Percentiles rank a stretch among this genome's conserved stretches.
Conservation (phyloP, 2,888 invertebrate genomes). For the Schizaphis graminum region DNA sequence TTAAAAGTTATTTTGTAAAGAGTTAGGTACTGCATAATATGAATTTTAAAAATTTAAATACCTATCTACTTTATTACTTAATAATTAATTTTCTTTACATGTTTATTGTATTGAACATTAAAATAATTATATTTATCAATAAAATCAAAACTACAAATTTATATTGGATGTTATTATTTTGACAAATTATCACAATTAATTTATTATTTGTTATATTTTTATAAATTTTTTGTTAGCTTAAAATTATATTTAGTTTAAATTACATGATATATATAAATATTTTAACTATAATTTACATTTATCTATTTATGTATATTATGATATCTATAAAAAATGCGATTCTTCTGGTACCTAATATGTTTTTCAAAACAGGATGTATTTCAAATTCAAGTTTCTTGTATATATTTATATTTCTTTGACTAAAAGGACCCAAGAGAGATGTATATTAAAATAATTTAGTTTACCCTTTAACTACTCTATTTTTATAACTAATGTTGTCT, state of each 20-base stretch:
- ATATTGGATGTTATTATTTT: background rate
- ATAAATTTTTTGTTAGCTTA: background rate
- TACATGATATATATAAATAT: background rate
- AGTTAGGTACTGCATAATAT: background rate
- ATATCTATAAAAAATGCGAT: constrained; percentile 30
- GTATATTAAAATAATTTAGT: constrained; percentile 44
- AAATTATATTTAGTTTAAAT: background rate
- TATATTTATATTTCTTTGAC: constrained; percentile 17
- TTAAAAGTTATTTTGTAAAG: background rate
- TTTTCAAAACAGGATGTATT: background rate
- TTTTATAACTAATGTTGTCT: constrained; percentile 41
- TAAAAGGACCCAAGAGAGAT: constrained; percentile 18
- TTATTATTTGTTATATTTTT: background rate
- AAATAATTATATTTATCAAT: background rate
- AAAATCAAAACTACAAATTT: background rate
- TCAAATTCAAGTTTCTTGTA: constrained; percentile 2
- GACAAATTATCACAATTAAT: background rate
- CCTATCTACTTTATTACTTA: background rate
- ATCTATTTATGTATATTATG: background rate
- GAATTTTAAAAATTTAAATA: background rate
- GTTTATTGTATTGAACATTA: background rate
- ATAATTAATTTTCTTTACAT: background rate
- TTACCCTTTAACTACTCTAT: constrained; percentile 60
- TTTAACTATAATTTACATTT: background rate
- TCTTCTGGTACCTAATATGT: background rate